Conservation (phyloP, 2,888 invertebrate species). For the Agrilus biguttatus region DNA sequence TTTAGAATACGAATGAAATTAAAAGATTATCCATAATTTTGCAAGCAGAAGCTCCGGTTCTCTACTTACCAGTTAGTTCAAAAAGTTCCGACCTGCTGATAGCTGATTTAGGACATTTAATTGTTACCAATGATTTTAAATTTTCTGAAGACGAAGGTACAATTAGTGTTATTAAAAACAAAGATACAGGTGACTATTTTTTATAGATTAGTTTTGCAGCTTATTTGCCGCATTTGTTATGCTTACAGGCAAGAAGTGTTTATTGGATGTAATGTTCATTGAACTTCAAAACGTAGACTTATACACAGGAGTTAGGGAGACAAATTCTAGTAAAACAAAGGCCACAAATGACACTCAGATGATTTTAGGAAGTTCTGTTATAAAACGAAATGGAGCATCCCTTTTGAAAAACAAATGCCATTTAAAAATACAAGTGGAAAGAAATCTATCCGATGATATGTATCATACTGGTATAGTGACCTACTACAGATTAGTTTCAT, state of each 20-base stretch:
- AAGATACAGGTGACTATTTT: slow-evolving; percentile 22
- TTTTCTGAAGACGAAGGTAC: slow-evolving; percentile 41
- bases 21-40: slow-evolving; percentile 43
- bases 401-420: slow-evolving; percentile 72
- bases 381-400: slow-evolving; percentile 45
- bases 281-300: slow-evolving; percentile 64
- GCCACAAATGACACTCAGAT: slow-evolving; percentile 3
- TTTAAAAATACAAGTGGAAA: slow-evolving; percentile 65
- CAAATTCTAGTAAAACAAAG: slow-evolving; percentile 14
- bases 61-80: slow-evolving; percentile 75
- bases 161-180: slow-evolving; percentile 33
- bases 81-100: slow-evolving; percentile 63
- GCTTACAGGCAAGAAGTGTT: slow-evolving; percentile 33
- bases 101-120: slow-evolving; percentile 65
- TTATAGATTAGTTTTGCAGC: not conserved
- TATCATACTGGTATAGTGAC: slow-evolving; percentile 20
- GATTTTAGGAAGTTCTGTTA: slow-evolving; percentile 34
- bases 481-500: no score
- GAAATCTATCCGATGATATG: slow-evolving; percentile 53
- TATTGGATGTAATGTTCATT: slow-evolving; percentile 62
- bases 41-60: slow-evolving; percentile 64
- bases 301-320: slow-evolving; percentile 41
- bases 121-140: slow-evolving; percentile 63
- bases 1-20: slow-evolving; percentile 24
- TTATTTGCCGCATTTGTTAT: not conserved